Conservation (phyloP, 35 echinoderm and acorn worm species). For the Ophiothrix spiculata region DNA sequence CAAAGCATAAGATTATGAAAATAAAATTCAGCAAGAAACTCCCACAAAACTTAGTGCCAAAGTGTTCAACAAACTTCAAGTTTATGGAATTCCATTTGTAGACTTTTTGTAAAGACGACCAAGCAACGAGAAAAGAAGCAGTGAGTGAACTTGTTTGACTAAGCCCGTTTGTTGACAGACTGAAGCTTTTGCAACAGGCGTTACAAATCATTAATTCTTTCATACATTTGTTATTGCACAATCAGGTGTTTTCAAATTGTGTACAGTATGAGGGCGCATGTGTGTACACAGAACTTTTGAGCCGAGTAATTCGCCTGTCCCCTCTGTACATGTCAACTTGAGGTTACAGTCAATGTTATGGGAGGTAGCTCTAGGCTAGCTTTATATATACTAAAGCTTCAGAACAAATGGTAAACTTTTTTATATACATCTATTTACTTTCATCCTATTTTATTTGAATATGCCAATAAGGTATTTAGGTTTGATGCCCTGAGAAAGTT, state of each 20-base stretch:
- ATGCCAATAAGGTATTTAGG: too few relatives aligned
- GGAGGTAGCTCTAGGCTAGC: too few relatives aligned
- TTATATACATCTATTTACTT: too few relatives aligned
- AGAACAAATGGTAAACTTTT: too few relatives aligned
- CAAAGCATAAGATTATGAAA: not conserved
- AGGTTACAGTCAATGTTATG: not conserved
- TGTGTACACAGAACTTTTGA: not conserved
- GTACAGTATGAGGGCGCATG: not conserved
- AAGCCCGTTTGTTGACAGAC: not conserved
- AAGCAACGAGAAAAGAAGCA: not conserved
- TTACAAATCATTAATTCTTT: not conserved
- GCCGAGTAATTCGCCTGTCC: slow-evolving; percentile 7
- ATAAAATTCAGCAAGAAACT: not conserved
- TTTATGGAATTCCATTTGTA: not conserved
- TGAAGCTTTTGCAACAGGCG: not conserved
- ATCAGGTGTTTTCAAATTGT: not conserved
- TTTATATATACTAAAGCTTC: too few relatives aligned
- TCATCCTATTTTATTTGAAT: too few relatives aligned
- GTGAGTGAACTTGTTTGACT: not conserved
- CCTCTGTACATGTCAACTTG: not conserved
- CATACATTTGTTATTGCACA: not conserved
- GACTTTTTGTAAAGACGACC: not conserved
- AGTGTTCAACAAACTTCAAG: not conserved
- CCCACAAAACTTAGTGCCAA: not conserved
- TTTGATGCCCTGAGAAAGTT: too few relatives aligned